A percentile compares a stretch with the other conserved stretches of the same genome.
phyloP scores from a whole-genome alignment of 1,140 invertebrate genomes.

The Drosophila pallidifrons region DNA sequence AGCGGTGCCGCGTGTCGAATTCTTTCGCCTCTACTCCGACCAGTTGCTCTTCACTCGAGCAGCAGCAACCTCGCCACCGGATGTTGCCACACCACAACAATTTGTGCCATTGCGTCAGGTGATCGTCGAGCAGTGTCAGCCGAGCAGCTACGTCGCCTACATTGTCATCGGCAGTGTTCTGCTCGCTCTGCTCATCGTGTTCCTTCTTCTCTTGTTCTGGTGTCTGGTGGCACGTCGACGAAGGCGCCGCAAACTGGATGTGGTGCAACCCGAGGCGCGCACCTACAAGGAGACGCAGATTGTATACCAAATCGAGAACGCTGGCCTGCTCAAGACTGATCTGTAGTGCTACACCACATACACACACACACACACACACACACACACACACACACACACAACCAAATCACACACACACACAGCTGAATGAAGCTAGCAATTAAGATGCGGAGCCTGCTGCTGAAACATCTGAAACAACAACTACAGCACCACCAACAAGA shows the following conservation, averaged over 20 bases:
- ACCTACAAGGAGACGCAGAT: slow-evolving; percentile 94
- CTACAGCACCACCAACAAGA: slow-evolving; percentile 45
- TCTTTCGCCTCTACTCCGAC: slow-evolving; percentile 70
- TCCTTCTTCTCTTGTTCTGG: slow-evolving; percentile 74
- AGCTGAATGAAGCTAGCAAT: slow-evolving; percentile 65
- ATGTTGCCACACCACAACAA: neutral
- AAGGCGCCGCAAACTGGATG: slow-evolving; percentile 86
- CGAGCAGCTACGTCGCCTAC: slow-evolving; percentile 64
- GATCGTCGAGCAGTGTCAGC: slow-evolving; percentile 53
- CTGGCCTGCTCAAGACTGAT: slow-evolving; percentile 91
- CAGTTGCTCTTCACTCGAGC: slow-evolving; percentile 50
- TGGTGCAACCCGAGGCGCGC: slow-evolving; percentile 92
- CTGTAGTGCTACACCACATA: slow-evolving; percentile 85
- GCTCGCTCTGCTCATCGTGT: slow-evolving; percentile 78
- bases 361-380: slow-evolving; percentile 35
- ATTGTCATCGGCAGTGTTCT: slow-evolving; percentile 80
- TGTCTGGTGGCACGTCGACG: slow-evolving; percentile 78
- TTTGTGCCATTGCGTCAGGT: slow-evolving; percentile 51
- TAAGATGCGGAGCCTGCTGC: neutral
- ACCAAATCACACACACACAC: slow-evolving; percentile 36
- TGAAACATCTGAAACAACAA: slow-evolving; percentile 7
- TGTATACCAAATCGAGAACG: slow-evolving; percentile 92
- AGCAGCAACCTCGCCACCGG: no score
- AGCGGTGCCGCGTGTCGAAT: slow-evolving; percentile 58
- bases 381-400: slow-evolving; percentile 44